Percentiles rank a stretch among this genome's conserved stretches.
Evolutionary conservation across 2,888 invertebrate genomes (phyloP).

Genomic region (Brachynemurus nebulosus): DNA sequence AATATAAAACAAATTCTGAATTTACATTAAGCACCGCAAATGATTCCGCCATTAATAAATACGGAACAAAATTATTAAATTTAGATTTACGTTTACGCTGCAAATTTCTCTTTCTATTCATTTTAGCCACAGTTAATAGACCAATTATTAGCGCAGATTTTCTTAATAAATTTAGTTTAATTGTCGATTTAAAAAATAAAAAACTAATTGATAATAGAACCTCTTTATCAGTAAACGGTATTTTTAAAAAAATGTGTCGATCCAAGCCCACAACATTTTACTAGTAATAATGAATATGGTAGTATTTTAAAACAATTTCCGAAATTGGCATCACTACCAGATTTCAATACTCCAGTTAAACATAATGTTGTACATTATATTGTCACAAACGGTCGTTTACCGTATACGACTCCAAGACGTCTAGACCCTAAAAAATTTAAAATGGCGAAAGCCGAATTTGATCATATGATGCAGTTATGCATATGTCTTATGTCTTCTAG

Average conservation of each 20-base stretch:
- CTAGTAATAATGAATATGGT: background rate
- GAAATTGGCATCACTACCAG: background rate
- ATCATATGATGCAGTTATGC: background rate
- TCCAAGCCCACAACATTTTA: background rate
- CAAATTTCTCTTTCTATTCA: too few species aligned
- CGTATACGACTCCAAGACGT: background rate
- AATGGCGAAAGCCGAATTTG: background rate
- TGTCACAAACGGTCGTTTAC: background rate
- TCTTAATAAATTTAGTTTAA: background rate
- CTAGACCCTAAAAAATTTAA: background rate
- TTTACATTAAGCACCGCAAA: background rate
- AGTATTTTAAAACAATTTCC: background rate
- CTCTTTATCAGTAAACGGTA: background rate
- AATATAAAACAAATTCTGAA: background rate
- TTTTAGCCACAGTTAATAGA: background rate
- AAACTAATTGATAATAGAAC: background rate
- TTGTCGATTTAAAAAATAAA: background rate
- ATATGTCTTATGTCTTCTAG: background rate
- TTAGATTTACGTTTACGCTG: too few species aligned
- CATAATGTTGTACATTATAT: background rate
- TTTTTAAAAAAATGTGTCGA: background rate
- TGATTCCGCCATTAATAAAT: background rate
- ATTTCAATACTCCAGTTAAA: background rate
- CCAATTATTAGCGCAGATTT: background rate
- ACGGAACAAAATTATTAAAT: background rate